phyloP scores from a whole-genome alignment of 2,797 vertebrate genomes.

The Brachyalestes nurse region DNA sequence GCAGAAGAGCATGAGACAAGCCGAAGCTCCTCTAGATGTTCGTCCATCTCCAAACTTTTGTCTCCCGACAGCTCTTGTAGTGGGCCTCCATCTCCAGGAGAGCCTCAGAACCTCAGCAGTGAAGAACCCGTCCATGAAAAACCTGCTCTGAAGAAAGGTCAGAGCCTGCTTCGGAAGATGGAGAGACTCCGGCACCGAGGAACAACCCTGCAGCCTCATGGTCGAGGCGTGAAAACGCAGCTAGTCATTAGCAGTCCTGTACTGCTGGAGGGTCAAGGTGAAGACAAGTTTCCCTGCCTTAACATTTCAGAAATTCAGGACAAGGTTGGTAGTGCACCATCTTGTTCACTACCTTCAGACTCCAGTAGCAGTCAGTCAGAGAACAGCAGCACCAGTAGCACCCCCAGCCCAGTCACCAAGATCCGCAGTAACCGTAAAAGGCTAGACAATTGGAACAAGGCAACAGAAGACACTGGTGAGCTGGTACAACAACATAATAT shows the following conservation, averaged over 20 bases:
- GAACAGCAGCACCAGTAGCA: slow-evolving; percentile 80
- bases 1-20: slow-evolving; percentile 69
- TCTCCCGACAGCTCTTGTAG: slow-evolving; percentile 73
- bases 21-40: slow-evolving; percentile 76
- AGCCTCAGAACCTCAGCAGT: slow-evolving; percentile 62
- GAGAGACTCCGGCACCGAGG: slow-evolving; percentile 82
- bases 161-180: slow-evolving; percentile 84
- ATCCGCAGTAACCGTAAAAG: slow-evolving; percentile 77
- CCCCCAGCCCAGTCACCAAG: slow-evolving; percentile 78
- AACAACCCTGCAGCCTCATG: slow-evolving; percentile 56
- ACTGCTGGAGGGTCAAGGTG: slow-evolving; percentile 72
- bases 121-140: slow-evolving; percentile 74
- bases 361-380: slow-evolving; percentile 77
- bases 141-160: slow-evolving; percentile 74
- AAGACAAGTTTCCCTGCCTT: slow-evolving; percentile 75
- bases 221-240: slow-evolving; percentile 50
- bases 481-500: slow-evolving; percentile 65
- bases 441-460: slow-evolving; percentile 42
- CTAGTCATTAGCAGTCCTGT: slow-evolving; percentile 76
- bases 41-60: slow-evolving; percentile 71
- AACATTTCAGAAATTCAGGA: slow-evolving; percentile 70
- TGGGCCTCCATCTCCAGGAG: slow-evolving; percentile 70
- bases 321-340: slow-evolving; percentile 62
- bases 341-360: slow-evolving; percentile 71
- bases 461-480: slow-evolving; percentile 56